Percentiles rank a stretch among this genome's conserved stretches.
These are phyloP conservation scores for Anthophora plumipes DNA, from an alignment of 2,888 invertebrate species.

Conservation along the genomic window DNA sequence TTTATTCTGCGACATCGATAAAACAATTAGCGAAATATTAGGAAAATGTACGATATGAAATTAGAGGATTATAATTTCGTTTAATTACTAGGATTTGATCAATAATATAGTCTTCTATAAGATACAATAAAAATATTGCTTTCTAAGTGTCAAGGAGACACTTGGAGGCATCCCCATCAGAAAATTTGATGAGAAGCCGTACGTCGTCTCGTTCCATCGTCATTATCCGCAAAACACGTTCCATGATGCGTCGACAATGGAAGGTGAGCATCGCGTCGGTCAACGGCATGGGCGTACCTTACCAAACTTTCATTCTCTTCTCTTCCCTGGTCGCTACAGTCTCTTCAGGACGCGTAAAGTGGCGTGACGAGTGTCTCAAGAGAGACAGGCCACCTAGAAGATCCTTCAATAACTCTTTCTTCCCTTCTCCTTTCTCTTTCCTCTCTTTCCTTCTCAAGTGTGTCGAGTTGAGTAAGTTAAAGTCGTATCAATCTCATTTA, in stretches of 20 bases:
- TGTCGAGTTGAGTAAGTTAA: conserved; percentile 80
- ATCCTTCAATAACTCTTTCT: conserved; percentile 51
- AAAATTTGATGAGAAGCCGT: conserved; percentile 23
- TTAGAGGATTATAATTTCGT: no score
- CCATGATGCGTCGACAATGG: conserved; percentile 58
- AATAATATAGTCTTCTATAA: no score
- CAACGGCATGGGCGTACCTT: conserved; percentile 63
- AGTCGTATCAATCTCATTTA: conserved; percentile 84
- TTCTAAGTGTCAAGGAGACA: neutral
- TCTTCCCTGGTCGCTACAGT: conserved; percentile 32
- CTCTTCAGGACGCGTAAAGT: conserved; percentile 68
- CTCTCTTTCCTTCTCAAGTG: conserved; percentile 10
- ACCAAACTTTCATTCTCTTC: conserved; percentile 43
- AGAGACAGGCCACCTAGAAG: conserved; percentile 30
- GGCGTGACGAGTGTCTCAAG: conserved; percentile 77
- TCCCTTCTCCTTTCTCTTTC: neutral
- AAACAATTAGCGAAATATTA: no score
- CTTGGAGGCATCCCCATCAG: conserved; percentile 22
- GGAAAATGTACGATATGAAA: neutral
- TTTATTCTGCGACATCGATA: no score
- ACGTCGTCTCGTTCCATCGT: conserved; percentile 49
- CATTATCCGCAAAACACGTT: conserved; percentile 70
- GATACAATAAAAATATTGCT: no score
- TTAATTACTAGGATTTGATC: no score
- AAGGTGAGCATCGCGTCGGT: conserved; percentile 64